phyloP scores from a whole-genome alignment of 2,888 invertebrate genomes.

The Muschampia plurimacula region DNA sequence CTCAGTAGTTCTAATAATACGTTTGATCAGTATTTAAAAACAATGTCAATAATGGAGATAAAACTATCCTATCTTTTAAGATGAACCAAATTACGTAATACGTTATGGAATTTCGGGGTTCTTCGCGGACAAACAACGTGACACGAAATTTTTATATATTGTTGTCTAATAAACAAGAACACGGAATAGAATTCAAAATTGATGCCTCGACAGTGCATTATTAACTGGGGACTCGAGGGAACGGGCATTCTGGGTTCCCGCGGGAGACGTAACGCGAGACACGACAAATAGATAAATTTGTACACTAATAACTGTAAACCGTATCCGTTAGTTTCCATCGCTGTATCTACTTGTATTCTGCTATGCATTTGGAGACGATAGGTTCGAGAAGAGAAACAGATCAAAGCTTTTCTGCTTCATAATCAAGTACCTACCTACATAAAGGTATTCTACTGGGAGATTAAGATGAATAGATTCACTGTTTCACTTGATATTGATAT shows the following conservation, averaged over 20 bases:
- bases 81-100: too few relatives aligned
- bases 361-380: not conserved
- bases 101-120: too few relatives aligned
- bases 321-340: slow-evolving; percentile 31
- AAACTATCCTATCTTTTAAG: too few relatives aligned
- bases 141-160: too few relatives aligned
- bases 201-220: slow-evolving; percentile 6
- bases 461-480: too few relatives aligned
- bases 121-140: too few relatives aligned
- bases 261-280: slow-evolving; percentile 70
- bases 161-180: not conserved
- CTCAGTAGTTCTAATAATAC: too few relatives aligned
- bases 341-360: slow-evolving; percentile 8
- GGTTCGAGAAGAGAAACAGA: not conserved
- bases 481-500: too few relatives aligned
- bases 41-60: too few relatives aligned
- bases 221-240: slow-evolving; percentile 43
- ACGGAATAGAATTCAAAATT: not conserved
- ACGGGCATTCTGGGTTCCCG: slow-evolving; percentile 58
- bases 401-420: not conserved
- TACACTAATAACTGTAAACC: slow-evolving; percentile 68
- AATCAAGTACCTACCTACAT: not conserved
- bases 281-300: slow-evolving; percentile 73
- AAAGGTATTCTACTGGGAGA: not conserved
- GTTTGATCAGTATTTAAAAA: too few relatives aligned